These are phyloP conservation scores for Ptilorrhoa leucosticta DNA, from an alignment of 2,113 vertebrate genomes.

Conservation along the genomic window DNA sequence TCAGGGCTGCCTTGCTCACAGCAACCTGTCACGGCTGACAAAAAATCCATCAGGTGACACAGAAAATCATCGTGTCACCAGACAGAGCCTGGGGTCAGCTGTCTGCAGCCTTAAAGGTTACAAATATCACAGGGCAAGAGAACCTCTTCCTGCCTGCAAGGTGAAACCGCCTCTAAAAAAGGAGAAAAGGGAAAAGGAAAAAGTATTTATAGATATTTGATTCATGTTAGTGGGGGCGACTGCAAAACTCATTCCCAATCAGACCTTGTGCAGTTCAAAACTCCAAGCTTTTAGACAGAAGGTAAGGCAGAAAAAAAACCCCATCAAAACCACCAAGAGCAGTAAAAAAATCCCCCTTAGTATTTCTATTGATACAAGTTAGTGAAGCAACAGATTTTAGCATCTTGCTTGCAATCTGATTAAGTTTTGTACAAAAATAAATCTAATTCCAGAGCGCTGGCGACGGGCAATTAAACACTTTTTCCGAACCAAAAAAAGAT, in stretches of 20 bases:
- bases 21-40: background rate
- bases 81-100: background rate
- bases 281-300: background rate
- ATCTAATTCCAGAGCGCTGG: background rate
- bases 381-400: background rate
- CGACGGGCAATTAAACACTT: background rate
- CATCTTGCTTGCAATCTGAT: background rate
- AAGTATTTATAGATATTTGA: background rate
- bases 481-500: background rate
- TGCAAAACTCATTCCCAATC: background rate
- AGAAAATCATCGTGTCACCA: background rate
- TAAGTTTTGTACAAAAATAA: background rate
- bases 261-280: background rate
- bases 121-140: background rate
- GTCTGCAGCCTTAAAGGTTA: background rate
- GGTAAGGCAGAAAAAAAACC: background rate
- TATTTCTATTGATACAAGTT: background rate
- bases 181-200: background rate
- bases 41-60: background rate
- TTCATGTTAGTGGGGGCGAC: background rate
- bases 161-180: background rate
- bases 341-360: background rate
- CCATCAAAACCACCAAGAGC: background rate
- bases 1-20: background rate
- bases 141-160: background rate